Evolutionary conservation across 64 coral and sea anemone genomes (phyloP).

Genomic region (Trachythela sp.): DNA sequence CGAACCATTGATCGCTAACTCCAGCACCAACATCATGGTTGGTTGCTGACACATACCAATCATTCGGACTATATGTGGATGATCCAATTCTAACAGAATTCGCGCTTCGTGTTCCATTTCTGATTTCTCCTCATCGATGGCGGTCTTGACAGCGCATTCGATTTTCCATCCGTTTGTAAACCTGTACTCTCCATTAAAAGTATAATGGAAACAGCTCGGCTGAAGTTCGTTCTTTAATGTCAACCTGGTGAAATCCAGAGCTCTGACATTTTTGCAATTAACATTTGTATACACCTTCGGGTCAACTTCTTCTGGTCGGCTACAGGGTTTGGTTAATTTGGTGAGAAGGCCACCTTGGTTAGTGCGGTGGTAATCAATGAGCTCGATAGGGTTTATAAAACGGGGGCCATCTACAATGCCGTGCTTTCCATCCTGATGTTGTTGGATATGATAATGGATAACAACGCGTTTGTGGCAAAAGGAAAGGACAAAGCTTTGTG

Average conservation of each 20-base stretch:
- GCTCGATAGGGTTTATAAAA: too few species aligned
- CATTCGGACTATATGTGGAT: conserved; percentile 87
- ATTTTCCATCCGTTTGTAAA: not conserved
- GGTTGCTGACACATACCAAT: conserved; percentile 79
- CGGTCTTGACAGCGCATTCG: not conserved
- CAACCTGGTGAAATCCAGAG: not conserved
- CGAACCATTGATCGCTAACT: conserved; percentile 70
- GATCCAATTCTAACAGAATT: conserved; percentile 93
- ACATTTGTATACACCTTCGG: not conserved
- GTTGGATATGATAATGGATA: not conserved
- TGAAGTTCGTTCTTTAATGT: not conserved
- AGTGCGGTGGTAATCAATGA: not conserved
- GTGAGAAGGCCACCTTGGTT: not conserved
- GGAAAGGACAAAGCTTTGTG: not conserved
- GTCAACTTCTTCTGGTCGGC: not conserved
- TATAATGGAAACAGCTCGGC: not conserved
- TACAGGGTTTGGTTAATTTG: not conserved
- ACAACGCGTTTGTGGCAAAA: not conserved
- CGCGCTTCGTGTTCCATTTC: conserved; percentile 95
- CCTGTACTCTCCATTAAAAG: not conserved
- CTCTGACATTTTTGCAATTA: not conserved
- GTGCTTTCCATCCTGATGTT: not conserved
- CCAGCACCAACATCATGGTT: conserved; percentile 90
- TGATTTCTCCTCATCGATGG: conserved; percentile 19
- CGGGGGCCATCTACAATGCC: not conserved